Evolutionary conservation across 2,113 vertebrate genomes (phyloP).

Genomic region (Anoplopoma fimbria): DNA sequence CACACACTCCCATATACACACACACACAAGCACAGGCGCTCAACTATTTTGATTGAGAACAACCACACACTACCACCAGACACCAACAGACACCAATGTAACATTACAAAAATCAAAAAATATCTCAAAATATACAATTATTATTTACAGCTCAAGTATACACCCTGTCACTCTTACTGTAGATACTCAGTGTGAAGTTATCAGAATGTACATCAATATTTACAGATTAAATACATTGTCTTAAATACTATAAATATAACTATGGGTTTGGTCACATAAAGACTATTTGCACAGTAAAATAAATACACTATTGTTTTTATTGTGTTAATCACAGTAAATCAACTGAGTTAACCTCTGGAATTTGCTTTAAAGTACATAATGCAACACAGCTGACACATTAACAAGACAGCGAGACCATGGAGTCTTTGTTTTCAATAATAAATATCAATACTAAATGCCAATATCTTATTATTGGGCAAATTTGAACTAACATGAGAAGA

Average conservation of each 20-base stretch:
- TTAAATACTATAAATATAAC: conserved; percentile 88
- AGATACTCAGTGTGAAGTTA: conserved; percentile 86
- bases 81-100: conserved; percentile 66
- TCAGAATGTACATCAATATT: conserved; percentile 93
- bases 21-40: conserved; percentile 35
- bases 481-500: neutral
- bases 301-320: conserved; percentile 67
- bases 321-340: conserved; percentile 45
- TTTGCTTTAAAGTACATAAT: conserved; percentile 44
- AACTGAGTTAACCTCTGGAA: conserved; percentile 41
- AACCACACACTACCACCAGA: conserved; percentile 72
- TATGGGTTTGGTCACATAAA: conserved; percentile 80
- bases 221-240: conserved; percentile 92
- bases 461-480: neutral
- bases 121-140: conserved; percentile 88
- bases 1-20: conserved; percentile 43
- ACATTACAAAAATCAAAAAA: conserved; percentile 86
- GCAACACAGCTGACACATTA: conserved; percentile 51
- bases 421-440: conserved; percentile 45
- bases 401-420: conserved; percentile 73
- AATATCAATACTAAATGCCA: conserved; percentile 21
- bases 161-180: conserved; percentile 84
- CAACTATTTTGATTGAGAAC: conserved; percentile 50
- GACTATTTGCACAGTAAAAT: conserved; percentile 78
- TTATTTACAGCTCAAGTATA: conserved; percentile 89